Base-by-base conservation (phyloP, 2,888 invertebrate species). In the Limulus polyphemus region DNA sequence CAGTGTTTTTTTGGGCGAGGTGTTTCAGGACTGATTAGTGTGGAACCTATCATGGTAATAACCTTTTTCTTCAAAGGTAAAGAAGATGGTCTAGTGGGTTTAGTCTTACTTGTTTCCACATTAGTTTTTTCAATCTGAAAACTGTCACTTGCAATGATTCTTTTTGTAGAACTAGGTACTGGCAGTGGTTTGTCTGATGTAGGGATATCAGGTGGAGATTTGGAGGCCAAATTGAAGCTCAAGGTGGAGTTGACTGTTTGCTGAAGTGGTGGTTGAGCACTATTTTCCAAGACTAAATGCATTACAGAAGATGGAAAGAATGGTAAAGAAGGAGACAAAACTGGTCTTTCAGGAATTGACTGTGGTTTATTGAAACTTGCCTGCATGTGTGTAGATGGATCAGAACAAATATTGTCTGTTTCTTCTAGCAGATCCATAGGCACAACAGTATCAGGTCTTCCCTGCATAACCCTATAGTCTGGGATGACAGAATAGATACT, bases 1-100 rank as follows among this genome's bases (percentile, higher is more conserved):
- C 90, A 91, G 48, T 89, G 87, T 75, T 92, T 92, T 52, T 88
- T 87, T 1, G 90, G 90, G 14, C 92, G 80, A 11, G 92, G 92
- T 0, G 92, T 93, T 77, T 93, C 92, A 0, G 93, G 92, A 65
- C 90, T 91, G 57, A 92, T 87, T 59, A 93, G 78, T 11, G 71
- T 72, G 51, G 70, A 70, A 49, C 69, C 67, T 13, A 70, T 67
- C 57, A 70, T 62, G 11, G 65, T 66, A 47, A 65, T 88, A 12
- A 87, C 86, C 5, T 88, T 89, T 1, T 90, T 90, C 75, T 90
- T 90, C 49, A 91, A 76, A 0, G 90, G 87, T 66, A 91, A 78
- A 48, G 88, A 88, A 9, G 86, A 88, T 0, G 91, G 91, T 62
- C 91, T 81, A 11, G 66, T 54, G 0, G 69, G 65, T 47, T 65